Evolutionary conservation across 2,113 vertebrate genomes (phyloP).

Genomic region (Indicator maculatus): DNA sequence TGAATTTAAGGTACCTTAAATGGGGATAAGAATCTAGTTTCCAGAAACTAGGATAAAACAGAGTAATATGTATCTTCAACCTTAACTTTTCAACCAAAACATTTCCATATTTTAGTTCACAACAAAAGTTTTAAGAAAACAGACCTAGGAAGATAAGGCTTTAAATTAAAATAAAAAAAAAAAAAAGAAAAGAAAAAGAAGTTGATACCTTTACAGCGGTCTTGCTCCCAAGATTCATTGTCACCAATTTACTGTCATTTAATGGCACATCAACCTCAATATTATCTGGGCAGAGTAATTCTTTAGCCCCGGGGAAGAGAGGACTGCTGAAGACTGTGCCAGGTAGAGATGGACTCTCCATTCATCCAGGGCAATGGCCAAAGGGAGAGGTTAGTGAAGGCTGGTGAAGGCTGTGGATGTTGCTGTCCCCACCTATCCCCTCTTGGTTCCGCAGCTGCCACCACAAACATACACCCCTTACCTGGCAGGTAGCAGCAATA

Average conservation of each 20-base stretch:
- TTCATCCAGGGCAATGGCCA: background rate
- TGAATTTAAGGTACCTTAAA: background rate
- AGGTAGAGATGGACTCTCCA: background rate
- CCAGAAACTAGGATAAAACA: background rate
- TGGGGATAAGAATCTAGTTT: background rate
- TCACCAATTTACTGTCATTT: background rate
- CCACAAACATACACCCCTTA: background rate
- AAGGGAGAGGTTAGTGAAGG: background rate
- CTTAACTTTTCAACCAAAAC: background rate
- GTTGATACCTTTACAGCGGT: background rate
- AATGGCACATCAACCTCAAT: background rate
- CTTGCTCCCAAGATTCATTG: background rate
- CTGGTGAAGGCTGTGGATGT: background rate
- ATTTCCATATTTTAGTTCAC: background rate
- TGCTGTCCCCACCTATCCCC: background rate
- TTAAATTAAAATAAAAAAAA: background rate
- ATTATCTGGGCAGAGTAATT: background rate
- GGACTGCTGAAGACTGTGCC: background rate
- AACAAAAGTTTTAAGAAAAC: background rate
- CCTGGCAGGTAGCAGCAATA: rapidly evolving
- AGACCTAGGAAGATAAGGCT: background rate
- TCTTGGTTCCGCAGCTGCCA: background rate
- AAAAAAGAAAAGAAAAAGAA: background rate
- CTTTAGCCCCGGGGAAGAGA: background rate
- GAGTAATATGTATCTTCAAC: background rate